phyloP scores from a whole-genome alignment of 2,888 invertebrate genomes.

The Teleiodes luculella region DNA sequence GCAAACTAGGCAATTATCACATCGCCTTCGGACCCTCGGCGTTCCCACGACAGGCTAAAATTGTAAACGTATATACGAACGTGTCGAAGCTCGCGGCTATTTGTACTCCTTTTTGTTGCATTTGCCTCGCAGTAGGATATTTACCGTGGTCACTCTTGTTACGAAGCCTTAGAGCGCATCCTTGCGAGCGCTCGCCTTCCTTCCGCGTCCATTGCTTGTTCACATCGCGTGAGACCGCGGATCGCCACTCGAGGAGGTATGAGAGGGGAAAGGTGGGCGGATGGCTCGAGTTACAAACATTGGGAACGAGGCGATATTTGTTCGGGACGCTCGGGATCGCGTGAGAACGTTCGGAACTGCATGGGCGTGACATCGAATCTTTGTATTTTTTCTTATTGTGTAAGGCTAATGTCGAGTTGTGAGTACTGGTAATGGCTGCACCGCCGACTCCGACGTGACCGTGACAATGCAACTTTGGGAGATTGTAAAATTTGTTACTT shows the following conservation, averaged over 20 bases:
- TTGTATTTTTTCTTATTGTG: conserved; percentile 60
- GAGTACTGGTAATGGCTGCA: conserved; percentile 59
- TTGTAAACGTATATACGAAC: conserved; percentile 64
- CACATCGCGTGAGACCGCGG: conserved; percentile 22
- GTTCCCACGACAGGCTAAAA: conserved; percentile 71
- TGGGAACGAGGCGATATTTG: conserved; percentile 61
- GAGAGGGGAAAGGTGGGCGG: conserved; percentile 44
- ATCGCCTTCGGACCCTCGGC: conserved; percentile 48
- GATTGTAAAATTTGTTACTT: conserved; percentile 23
- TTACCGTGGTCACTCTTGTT: conserved; percentile 53
- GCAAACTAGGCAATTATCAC: conserved; percentile 72
- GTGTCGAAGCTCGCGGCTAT: conserved; percentile 61
- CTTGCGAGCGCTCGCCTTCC: conserved; percentile 28
- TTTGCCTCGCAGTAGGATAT: conserved; percentile 47
- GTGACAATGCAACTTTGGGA: conserved; percentile 56
- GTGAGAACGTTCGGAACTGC: conserved; percentile 74
- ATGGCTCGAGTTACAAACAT: conserved; percentile 53
- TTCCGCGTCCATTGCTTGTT: conserved; percentile 41
- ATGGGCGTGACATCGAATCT: conserved; percentile 74
- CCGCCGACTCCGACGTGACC: conserved; percentile 60
- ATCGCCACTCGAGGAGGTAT: background rate
- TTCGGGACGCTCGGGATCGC: conserved; percentile 57
- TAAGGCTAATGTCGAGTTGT: conserved; percentile 56
- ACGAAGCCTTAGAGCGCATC: conserved; percentile 58
- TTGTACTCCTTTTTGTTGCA: conserved; percentile 54